Evolutionary conservation across 2,797 vertebrate genomes (phyloP).

Genomic region (Poecilia wingei): DNA sequence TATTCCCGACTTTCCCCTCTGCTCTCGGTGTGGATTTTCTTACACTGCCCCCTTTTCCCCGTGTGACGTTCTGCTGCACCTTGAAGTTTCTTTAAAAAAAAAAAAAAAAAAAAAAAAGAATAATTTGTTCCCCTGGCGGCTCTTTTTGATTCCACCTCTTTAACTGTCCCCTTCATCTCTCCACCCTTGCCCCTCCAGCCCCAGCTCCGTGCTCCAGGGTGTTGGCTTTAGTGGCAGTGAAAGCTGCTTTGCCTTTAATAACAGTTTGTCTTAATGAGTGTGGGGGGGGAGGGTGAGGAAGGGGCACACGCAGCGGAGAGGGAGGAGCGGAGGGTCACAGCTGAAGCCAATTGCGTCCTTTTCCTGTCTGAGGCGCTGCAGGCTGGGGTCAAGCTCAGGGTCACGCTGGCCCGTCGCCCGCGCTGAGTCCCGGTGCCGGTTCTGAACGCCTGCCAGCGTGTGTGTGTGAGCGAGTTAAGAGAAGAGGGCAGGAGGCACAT

Average conservation of each 20-base stretch:
- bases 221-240: constrained; percentile 79
- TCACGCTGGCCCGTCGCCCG: constrained; percentile 72
- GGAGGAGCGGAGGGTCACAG: constrained; percentile 76
- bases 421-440: constrained; percentile 69
- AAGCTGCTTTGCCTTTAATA: constrained; percentile 81
- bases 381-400: constrained; percentile 78
- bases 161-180: constrained; percentile 60
- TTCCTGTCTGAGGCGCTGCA: constrained; percentile 82
- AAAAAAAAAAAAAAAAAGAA: constrained; percentile 27
- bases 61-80: constrained; percentile 56
- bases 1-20: constrained; percentile 62
- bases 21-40: constrained; percentile 67
- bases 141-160: constrained; percentile 64
- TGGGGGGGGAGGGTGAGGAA: constrained; percentile 6
- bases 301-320: constrained; percentile 20
- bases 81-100: constrained; percentile 54
- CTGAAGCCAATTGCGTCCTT: constrained; percentile 83
- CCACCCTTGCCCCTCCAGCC: constrained; percentile 35
- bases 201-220: constrained; percentile 68
- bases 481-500: constrained; percentile 77
- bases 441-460: constrained; percentile 67
- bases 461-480: constrained; percentile 64
- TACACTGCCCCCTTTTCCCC: constrained; percentile 61
- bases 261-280: constrained; percentile 80
- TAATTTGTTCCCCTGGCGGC: constrained; percentile 56